A percentile compares a stretch with the other conserved stretches of the same genome.
Evolutionary conservation across 2,797 vertebrate species (phyloP).

Genomic region (Manis pentadactyla): DNA sequence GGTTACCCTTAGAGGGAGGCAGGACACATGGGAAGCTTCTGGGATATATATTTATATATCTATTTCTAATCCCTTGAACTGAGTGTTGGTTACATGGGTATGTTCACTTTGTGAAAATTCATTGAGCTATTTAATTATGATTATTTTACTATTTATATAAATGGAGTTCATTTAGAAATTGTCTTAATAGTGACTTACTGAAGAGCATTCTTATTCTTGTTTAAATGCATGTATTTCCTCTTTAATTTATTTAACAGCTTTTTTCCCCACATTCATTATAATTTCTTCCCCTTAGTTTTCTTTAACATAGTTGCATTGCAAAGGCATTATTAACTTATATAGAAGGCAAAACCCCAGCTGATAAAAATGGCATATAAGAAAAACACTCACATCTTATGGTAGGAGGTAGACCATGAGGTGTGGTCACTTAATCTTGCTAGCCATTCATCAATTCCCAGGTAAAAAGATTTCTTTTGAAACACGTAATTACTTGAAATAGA

Average conservation of each 20-base stretch:
- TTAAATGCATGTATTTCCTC: background rate
- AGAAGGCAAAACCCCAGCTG: background rate
- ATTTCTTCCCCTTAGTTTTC: background rate
- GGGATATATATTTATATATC: too few species aligned
- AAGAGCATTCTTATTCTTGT: background rate
- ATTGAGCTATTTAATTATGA: background rate
- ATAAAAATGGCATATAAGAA: background rate
- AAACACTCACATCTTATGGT: background rate
- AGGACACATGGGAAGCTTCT: background rate
- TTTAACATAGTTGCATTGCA: background rate
- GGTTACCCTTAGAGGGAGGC: background rate
- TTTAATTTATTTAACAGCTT: background rate
- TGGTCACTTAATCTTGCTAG: background rate
- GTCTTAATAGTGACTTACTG: background rate
- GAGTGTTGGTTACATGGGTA: background rate
- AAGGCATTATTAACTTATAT: background rate
- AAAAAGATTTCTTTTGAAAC: conserved; percentile 30
- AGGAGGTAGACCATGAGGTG: background rate
- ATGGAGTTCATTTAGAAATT: background rate
- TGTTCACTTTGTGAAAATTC: conserved; percentile 2
- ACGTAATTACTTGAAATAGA: background rate
- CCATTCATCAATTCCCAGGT: background rate
- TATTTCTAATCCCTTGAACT: background rate
- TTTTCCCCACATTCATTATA: background rate
- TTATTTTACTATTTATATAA: background rate